Percentiles rank a stretch among this genome's conserved stretches.
Conservation (phyloP, 1,140 invertebrate species). For the Drosophila sp. region DNA sequence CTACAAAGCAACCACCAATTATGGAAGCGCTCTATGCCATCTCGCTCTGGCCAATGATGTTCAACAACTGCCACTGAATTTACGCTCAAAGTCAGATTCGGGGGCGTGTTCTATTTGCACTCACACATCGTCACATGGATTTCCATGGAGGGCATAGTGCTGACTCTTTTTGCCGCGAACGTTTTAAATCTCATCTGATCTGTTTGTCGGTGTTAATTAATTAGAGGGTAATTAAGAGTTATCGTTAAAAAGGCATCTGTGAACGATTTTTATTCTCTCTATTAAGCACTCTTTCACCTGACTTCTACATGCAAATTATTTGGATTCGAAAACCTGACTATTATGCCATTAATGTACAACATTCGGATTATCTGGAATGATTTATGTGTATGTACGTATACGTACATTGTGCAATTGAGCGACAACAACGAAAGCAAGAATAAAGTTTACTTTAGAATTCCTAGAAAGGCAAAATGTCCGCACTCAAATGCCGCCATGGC, state of each 20-base stretch:
- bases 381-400: constrained; percentile 62
- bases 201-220: constrained; percentile 65
- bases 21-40: constrained; percentile 50
- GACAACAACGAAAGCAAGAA: constrained; percentile 33
- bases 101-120: constrained; percentile 52
- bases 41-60: constrained; percentile 38
- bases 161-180: constrained; percentile 41
- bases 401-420: constrained; percentile 37
- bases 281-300: constrained; percentile 7
- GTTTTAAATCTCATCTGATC: constrained; percentile 20
- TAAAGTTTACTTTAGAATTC: constrained; percentile 47
- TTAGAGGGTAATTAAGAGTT: constrained; percentile 78
- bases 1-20: constrained; percentile 52
- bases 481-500: constrained; percentile 35
- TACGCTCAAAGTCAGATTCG: constrained; percentile 45
- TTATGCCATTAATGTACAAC: constrained; percentile 56
- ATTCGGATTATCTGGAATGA: constrained; percentile 68
- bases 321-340: constrained; percentile 41
- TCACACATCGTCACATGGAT: constrained; percentile 21
- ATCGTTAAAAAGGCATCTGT: constrained; percentile 47
- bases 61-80: constrained; percentile 16
- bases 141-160: constrained; percentile 32
- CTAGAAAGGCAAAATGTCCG: constrained; percentile 68
- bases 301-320: constrained; percentile 48
- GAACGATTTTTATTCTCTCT: background rate